These are phyloP conservation scores for Urocyon cinereoargenteus DNA, from an alignment of 2,797 vertebrate genomes.

Conservation along the genomic window DNA sequence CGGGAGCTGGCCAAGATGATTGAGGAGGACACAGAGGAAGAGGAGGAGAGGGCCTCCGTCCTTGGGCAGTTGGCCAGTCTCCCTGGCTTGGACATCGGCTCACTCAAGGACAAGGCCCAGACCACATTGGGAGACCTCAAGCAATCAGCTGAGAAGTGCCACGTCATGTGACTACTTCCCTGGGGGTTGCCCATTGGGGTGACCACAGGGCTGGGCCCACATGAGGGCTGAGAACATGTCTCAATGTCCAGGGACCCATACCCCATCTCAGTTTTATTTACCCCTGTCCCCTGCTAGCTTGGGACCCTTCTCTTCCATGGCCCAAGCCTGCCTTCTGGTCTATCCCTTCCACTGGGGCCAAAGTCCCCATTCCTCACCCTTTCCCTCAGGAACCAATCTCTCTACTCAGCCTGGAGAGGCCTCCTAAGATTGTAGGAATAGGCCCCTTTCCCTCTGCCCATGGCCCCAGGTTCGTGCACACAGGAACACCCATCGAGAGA, in stretches of 20 bases:
- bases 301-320: background rate
- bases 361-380: background rate
- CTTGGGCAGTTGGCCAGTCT: slow-evolving; percentile 96
- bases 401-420: background rate
- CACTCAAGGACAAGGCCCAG: slow-evolving; percentile 98
- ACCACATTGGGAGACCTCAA: slow-evolving; percentile 97
- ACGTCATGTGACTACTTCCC: slow-evolving; percentile 92
- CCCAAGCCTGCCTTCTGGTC: background rate
- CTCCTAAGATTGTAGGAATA: background rate
- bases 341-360: background rate
- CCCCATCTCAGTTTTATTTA: background rate
- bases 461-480: background rate
- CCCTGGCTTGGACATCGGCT: slow-evolving; percentile 96
- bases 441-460: background rate
- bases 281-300: background rate
- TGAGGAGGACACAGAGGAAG: slow-evolving; percentile 96
- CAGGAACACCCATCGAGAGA: background rate
- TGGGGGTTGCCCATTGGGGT: background rate
- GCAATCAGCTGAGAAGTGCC: slow-evolving; percentile 97
- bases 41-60: slow-evolving; percentile 94
- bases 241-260: background rate
- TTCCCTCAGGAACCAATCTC: background rate
- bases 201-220: background rate
- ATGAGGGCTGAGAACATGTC: background rate
- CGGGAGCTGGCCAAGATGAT: slow-evolving; percentile 99